Evolutionary conservation across 2,797 vertebrate species (phyloP).

Genomic region (Acanthurus lineatus): DNA sequence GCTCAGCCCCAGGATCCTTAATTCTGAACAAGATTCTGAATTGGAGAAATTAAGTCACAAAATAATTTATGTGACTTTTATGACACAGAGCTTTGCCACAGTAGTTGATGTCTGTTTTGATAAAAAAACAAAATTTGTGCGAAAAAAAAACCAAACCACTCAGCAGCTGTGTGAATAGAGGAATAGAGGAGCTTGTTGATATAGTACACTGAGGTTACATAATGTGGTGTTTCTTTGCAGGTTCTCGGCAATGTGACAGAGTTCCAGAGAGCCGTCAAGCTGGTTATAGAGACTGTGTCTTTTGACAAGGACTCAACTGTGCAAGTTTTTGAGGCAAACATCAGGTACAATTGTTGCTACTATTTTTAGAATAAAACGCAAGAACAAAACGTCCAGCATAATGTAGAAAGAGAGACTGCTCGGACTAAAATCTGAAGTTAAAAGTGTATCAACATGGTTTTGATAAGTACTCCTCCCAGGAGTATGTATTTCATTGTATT

Average conservation of each 20-base stretch:
- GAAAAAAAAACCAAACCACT: neutral
- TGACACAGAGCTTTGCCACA: neutral
- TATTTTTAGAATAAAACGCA: neutral
- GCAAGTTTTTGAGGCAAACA: constrained; percentile 98
- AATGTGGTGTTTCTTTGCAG: constrained; percentile 78
- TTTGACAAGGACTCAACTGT: constrained; percentile 99
- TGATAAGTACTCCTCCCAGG: no score
- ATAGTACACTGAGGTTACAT: neutral
- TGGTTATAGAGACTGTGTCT: constrained; percentile 97
- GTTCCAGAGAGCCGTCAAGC: constrained; percentile 95
- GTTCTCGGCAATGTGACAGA: constrained; percentile 97
- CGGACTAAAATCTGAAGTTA: neutral
- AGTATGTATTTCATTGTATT: no score
- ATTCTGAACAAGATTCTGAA: neutral
- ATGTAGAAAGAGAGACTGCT: neutral
- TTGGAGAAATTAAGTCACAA: neutral
- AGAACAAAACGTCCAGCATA: neutral
- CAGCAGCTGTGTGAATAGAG: neutral
- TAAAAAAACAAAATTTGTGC: neutral
- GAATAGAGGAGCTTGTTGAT: neutral
- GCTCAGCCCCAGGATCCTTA: constrained; percentile 2
- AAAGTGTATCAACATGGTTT: neutral
- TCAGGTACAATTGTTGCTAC: constrained; percentile 86
- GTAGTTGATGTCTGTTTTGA: neutral
- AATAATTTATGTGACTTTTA: neutral